Evolutionary conservation across 1,140 invertebrate genomes (phyloP).

Genomic region (Euura lappo): DNA sequence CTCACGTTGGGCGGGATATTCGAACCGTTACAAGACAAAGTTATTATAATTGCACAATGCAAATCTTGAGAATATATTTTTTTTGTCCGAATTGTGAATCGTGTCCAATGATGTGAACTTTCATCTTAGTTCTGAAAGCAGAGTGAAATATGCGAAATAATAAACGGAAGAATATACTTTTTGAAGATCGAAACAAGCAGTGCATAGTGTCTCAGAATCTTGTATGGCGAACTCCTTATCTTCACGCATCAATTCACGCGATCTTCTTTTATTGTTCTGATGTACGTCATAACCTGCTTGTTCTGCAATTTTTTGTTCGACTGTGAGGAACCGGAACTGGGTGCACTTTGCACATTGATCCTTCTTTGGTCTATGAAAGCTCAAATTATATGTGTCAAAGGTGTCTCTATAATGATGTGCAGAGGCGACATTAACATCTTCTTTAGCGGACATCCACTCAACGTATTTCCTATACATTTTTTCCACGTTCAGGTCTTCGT

Average conservation of each 20-base stretch:
- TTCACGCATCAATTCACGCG: constrained; percentile 18
- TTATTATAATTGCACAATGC: neutral
- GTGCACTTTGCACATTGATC: constrained; percentile 20
- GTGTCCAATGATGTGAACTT: neutral
- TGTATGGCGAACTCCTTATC: constrained; percentile 17
- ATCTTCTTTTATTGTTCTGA: constrained; percentile 14
- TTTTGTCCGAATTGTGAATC: neutral
- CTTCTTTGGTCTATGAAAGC: constrained; percentile 14
- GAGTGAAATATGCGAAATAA: neutral
- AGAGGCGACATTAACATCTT: constrained; percentile 14
- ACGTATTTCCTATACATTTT: constrained; percentile 19
- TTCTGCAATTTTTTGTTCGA: constrained; percentile 15
- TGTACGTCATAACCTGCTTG: constrained; percentile 12
- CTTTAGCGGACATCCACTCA: constrained; percentile 15
- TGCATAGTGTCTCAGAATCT: neutral
- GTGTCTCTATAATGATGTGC: constrained; percentile 17
- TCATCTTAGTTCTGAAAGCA: neutral
- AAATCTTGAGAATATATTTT: neutral
- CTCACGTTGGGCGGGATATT: no score
- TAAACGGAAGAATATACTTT: constrained; percentile 16
- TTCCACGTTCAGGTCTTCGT: constrained; percentile 13
- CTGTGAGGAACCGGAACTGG: constrained; percentile 14
- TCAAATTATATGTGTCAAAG: constrained; percentile 16
- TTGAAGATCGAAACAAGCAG: constrained; percentile 28
- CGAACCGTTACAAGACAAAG: no score